Conservation (phyloP, 2,113 vertebrate species). For the Plectropomus leopardus region DNA sequence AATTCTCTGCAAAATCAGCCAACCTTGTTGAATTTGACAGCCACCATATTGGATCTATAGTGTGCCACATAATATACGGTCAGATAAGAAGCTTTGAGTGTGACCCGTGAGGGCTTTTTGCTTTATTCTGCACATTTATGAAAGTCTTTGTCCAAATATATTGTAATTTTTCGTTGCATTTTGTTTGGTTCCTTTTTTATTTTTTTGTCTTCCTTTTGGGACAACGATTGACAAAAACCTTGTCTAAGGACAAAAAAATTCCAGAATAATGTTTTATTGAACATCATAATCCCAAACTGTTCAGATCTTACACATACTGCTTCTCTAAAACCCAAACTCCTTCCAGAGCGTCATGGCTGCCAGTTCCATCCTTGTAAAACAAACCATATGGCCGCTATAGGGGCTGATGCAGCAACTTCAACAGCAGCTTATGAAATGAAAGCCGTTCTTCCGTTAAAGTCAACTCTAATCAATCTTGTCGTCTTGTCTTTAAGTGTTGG, state of each 20-base stretch:
- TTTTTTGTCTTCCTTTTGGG: background rate
- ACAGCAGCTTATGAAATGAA: conserved; percentile 47
- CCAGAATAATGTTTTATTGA: background rate
- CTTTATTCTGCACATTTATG: conserved; percentile 33
- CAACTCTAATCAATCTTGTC: conserved; percentile 37
- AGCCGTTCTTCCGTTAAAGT: conserved; percentile 51
- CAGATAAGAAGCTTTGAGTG: conserved; percentile 67
- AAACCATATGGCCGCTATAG: conserved; percentile 44
- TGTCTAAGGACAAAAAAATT: no score
- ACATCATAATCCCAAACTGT: background rate
- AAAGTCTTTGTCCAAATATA: conserved; percentile 23
- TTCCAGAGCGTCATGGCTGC: background rate
- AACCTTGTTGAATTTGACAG: conserved; percentile 77
- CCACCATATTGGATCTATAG: conserved; percentile 68
- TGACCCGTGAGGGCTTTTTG: conserved; percentile 51
- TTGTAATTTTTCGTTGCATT: conserved; percentile 13
- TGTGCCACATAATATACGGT: conserved; percentile 60
- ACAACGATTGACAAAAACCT: background rate
- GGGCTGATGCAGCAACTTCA: conserved; percentile 43
- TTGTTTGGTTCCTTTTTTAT: conserved; percentile 10
- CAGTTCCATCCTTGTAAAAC: conserved; percentile 38
- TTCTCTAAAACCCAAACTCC: background rate
- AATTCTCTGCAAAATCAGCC: conserved; percentile 73
- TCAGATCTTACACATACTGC: conserved; percentile 7
- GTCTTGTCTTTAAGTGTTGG: conserved; percentile 11